Base-by-base conservation (phyloP, 1,140 invertebrate genomes). In the Lepidostoma basale region DNA sequence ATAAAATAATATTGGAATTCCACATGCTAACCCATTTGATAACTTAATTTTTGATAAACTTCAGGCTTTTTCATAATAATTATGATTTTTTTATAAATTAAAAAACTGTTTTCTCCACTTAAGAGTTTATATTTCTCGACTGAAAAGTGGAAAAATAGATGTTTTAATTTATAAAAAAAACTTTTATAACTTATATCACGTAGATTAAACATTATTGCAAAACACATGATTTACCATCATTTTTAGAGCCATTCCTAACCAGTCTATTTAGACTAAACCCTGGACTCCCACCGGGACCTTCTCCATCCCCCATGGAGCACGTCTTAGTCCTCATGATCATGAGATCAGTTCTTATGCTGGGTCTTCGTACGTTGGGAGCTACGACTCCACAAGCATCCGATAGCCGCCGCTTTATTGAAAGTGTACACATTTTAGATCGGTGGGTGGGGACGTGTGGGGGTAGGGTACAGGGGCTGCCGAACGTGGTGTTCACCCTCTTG, bases 311-410 rank as follows among this genome's bases (percentile, higher is more conserved):
- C 76, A 89, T 84, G 65, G 86, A 87, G 81, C 88, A 89, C 40
- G 88, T 91, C 78, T 92, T 92, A 62, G 90, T 90, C 76, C 91
- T 87, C 86, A 93, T 91, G 62, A 93, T 90, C 85, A 93, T 89
- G 44, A 95, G 84, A 77, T 95, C 92, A 3, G 92, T 94, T 52
- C 92, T 84, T 64, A 95, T 92, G 77, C 91, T 93, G 4, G 93
- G 92, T 42, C 92, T 82, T 33, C 92, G 80, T 0, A 91, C 92
- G 76, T 94, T 94, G 3, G 92, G 91, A 3, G 92, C 90, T 3
- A 94, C 90, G 3, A 93, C 90, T 6, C 92, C 92, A 76, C 91
- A 94, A 14, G 92, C 92, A 76, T 93, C 92, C 69, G 91, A 93
- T 71, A 93, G 81, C 20, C 90, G 85, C 52, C 91, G 83, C 70